Conservation (phyloP, 2,888 invertebrate species). For the Crossocerus cetratus region DNA sequence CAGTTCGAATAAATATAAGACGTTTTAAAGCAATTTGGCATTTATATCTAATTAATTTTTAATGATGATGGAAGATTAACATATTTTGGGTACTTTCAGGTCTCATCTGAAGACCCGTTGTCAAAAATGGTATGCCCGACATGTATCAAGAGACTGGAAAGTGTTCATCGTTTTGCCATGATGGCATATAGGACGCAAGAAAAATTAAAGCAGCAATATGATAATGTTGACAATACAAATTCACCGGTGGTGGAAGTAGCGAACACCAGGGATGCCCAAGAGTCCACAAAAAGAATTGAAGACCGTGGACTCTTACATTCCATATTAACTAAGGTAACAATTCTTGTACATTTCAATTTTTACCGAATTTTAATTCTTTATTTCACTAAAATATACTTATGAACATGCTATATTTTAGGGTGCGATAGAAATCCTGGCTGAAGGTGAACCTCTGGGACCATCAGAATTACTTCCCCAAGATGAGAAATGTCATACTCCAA, state of each 20-base stretch:
- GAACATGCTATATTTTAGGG: conserved; percentile 55
- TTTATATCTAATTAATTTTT: not conserved
- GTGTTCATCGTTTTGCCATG: conserved; percentile 83
- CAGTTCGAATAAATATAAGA: too few species aligned
- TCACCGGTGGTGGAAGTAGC: conserved; percentile 58
- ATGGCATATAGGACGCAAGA: conserved; percentile 83
- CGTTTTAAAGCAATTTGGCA: too few species aligned
- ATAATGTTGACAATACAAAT: conserved; percentile 35
- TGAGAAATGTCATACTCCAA: conserved; percentile 62
- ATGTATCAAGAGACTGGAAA: conserved; percentile 82
- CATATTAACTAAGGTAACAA: conserved; percentile 79
- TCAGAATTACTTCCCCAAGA: conserved; percentile 53
- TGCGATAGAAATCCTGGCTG: conserved; percentile 65
- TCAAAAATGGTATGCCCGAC: conserved; percentile 84
- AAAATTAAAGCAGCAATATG: conserved; percentile 76
- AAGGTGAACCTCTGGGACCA: conserved; percentile 61
- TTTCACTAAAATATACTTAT: not conserved
- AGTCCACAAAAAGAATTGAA: conserved; percentile 75
- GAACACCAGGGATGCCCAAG: conserved; percentile 63
- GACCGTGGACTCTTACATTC: conserved; percentile 78
- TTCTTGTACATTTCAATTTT: conserved; percentile 6
- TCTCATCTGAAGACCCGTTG: conserved; percentile 82
- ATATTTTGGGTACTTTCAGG: conserved; percentile 75
- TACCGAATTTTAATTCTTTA: not conserved
- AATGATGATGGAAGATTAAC: not conserved